These are phyloP conservation scores for Hippolais icterina DNA, from an alignment of 2,113 vertebrate species.

Conservation along the genomic window DNA sequence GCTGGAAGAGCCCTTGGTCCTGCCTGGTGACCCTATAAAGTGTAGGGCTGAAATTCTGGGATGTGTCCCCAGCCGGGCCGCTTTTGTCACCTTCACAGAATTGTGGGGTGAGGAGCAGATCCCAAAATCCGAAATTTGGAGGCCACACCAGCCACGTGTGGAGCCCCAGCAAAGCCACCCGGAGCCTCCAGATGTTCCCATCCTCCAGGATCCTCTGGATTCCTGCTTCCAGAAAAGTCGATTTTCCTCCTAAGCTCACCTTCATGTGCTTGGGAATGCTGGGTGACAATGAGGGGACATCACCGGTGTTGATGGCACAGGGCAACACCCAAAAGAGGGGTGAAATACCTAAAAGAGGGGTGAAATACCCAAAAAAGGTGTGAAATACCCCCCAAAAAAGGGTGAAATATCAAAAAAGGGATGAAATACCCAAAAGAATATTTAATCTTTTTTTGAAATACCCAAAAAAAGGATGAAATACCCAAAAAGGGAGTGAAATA, in stretches of 20 bases:
- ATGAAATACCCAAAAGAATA: not conserved
- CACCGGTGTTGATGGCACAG: too few species aligned
- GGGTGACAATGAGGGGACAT: not conserved
- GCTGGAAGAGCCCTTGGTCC: not conserved
- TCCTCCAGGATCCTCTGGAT: not conserved
- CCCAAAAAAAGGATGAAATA: not conserved
- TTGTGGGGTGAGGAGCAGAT: not conserved
- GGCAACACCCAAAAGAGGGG: not conserved
- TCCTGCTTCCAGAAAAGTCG: not conserved
- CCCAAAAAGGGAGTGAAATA: not conserved
- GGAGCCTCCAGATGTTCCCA: not conserved
- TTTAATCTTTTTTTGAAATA: too few species aligned
- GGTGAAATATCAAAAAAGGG: not conserved
- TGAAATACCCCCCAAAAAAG: not conserved
- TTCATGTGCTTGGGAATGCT: not conserved
- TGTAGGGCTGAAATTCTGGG: accelerated
- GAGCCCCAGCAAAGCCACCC: not conserved
- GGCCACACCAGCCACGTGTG: accelerated
- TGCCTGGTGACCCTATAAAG: accelerated
- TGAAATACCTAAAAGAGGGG: too few species aligned
- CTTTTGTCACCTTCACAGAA: not conserved
- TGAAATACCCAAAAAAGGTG: too few species aligned
- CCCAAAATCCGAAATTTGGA: not conserved
- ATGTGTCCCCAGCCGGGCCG: accelerated
- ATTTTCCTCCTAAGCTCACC: not conserved